Evolutionary conservation across 2,113 vertebrate species (phyloP).

Genomic region (Grammomys surdaster): DNA sequence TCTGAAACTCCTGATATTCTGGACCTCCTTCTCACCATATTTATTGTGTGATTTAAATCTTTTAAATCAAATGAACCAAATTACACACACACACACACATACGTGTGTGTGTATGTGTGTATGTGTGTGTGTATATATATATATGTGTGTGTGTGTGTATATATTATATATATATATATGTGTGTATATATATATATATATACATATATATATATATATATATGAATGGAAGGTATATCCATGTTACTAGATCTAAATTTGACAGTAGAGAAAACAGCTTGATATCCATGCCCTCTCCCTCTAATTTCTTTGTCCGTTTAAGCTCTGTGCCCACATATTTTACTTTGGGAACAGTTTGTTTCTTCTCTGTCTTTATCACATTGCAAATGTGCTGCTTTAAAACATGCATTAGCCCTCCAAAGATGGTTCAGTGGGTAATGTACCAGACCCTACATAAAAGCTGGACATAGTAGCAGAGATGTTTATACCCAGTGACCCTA

Average conservation of each 20-base stretch:
- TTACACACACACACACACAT: no score
- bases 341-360: not conserved
- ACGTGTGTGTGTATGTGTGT: no score
- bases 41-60: not conserved
- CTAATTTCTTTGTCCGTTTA: not conserved
- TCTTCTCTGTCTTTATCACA: constrained; percentile 41
- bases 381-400: not conserved
- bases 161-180: no score
- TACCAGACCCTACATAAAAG: not conserved
- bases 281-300: not conserved
- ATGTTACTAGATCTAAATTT: not conserved
- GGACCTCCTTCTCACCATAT: no score
- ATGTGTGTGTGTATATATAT: no score
- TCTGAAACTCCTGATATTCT: not conserved
- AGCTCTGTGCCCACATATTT: not conserved
- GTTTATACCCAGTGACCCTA: not conserved
- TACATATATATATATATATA: no score
- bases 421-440: not conserved
- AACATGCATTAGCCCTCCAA: not conserved
- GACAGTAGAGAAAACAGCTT: not conserved
- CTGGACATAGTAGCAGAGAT: not conserved
- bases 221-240: not conserved
- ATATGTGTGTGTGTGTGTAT: no score
- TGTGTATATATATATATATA: no score
- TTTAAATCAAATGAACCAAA: not conserved